Percentiles rank a stretch among this genome's conserved stretches.
These are phyloP conservation scores for Panzeria rudis DNA, from an alignment of 2,888 invertebrate species.

Conservation along the genomic window DNA sequence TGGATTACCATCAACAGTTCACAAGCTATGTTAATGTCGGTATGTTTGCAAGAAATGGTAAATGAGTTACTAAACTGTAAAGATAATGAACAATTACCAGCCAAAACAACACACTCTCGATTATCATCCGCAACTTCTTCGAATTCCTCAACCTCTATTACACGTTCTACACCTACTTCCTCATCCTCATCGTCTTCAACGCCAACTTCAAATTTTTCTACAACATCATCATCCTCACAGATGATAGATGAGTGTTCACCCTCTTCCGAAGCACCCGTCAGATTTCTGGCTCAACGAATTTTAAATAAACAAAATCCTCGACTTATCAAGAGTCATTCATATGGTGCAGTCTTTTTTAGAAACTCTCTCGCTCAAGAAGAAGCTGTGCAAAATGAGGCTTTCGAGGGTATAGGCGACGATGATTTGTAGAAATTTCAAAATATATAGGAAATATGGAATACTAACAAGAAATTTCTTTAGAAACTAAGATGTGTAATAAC, in stretches of 20 bases:
- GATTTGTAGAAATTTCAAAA: constrained; percentile 87
- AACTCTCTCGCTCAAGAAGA: constrained; percentile 86
- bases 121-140: constrained; percentile 43
- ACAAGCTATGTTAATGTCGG: constrained; percentile 97
- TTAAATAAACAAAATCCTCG: constrained; percentile 85
- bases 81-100: constrained; percentile 57
- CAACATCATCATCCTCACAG: constrained; percentile 69
- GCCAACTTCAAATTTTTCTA: constrained; percentile 74
- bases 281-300: constrained; percentile 87
- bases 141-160: constrained; percentile 69
- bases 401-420: constrained; percentile 97
- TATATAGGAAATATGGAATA: background rate
- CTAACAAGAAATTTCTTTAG: background rate
- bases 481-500: background rate
- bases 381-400: constrained; percentile 95
- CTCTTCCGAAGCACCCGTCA: constrained; percentile 77
- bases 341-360: constrained; percentile 88
- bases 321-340: constrained; percentile 84
- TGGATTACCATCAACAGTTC: constrained; percentile 97
- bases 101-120: constrained; percentile 11
- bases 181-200: constrained; percentile 75
- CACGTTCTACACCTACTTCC: constrained; percentile 73
- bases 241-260: constrained; percentile 71
- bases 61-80: constrained; percentile 88
- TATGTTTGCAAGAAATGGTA: constrained; percentile 97